Percentiles rank a stretch among this genome's conserved stretches.
These are phyloP conservation scores for Sycophila texana DNA, from an alignment of 2,888 invertebrate genomes.

Conservation along the genomic window DNA sequence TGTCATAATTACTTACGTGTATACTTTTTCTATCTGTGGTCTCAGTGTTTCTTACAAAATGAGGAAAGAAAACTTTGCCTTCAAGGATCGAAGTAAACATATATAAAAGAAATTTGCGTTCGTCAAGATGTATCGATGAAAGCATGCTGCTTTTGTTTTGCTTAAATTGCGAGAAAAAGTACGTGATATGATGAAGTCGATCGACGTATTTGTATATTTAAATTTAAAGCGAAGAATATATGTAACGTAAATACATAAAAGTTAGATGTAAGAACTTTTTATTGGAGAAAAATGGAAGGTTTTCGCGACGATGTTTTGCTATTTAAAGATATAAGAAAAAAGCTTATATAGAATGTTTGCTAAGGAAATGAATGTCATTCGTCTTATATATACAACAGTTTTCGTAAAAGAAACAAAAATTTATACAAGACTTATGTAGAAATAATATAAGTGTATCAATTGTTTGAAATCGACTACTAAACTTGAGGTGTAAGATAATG, in stretches of 20 bases:
- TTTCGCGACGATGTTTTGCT: slow-evolving; percentile 42
- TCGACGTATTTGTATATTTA: slow-evolving; percentile 48
- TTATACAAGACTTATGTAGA: slow-evolving; percentile 42
- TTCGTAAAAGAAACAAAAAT: slow-evolving; percentile 42
- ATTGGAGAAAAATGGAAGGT: slow-evolving; percentile 37
- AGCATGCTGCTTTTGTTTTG: slow-evolving; percentile 18
- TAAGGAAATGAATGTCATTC: slow-evolving; percentile 47
- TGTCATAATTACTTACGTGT: slow-evolving; percentile 43
- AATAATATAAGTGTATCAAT: slow-evolving; percentile 28
- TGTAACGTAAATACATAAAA: slow-evolving; percentile 33
- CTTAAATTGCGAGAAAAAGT: not conserved
- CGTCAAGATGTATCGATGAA: slow-evolving; percentile 1
- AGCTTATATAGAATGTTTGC: slow-evolving; percentile 50
- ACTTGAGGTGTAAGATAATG: slow-evolving; percentile 45
- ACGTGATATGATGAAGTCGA: slow-evolving; percentile 1
- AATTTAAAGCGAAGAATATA: slow-evolving; percentile 20
- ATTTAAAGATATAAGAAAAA: slow-evolving; percentile 49
- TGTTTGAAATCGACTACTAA: slow-evolving; percentile 31
- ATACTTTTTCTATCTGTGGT: slow-evolving; percentile 35
- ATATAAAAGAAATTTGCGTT: slow-evolving; percentile 18
- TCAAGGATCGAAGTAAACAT: not conserved
- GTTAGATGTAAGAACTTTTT: slow-evolving; percentile 30
- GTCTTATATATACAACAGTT: slow-evolving; percentile 42
- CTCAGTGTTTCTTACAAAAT: slow-evolving; percentile 27
- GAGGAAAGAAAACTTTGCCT: slow-evolving; percentile 16